Evolutionary conservation across 64 coral and sea anemone genomes (phyloP).

Genomic region (Acropora tenuis): DNA sequence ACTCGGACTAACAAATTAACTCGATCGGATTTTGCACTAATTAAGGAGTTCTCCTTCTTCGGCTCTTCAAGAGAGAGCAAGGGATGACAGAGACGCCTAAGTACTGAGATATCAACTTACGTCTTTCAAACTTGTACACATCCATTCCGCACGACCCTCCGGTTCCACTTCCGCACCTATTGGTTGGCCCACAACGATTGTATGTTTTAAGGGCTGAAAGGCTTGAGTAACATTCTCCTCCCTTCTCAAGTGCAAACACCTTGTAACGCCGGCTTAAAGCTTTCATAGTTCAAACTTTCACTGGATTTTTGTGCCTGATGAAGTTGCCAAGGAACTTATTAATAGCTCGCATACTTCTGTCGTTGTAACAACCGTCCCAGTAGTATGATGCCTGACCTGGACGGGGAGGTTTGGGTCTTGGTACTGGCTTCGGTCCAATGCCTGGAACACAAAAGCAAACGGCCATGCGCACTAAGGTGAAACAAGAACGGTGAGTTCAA

Average conservation of each 20-base stretch:
- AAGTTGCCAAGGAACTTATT: slow-evolving; percentile 29
- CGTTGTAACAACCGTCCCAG: slow-evolving; percentile 61
- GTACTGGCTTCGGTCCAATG: slow-evolving; percentile 4
- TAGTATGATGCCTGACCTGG: slow-evolving; percentile 9
- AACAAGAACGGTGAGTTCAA: not conserved
- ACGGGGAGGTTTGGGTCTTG: slow-evolving; percentile 19
- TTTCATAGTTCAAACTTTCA: slow-evolving; percentile 6
- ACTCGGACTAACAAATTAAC: too few species aligned
- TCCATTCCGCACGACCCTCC: slow-evolving; percentile 42
- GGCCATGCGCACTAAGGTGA: not conserved
- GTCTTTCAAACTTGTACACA: slow-evolving; percentile 54
- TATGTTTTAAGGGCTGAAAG: slow-evolving; percentile 5
- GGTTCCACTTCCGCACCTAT: slow-evolving; percentile 9
- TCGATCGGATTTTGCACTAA: too few species aligned
- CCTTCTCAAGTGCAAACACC: slow-evolving; percentile 42
- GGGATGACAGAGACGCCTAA: not conserved
- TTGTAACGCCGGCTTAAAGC: slow-evolving; percentile 25
- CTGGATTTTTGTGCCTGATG: slow-evolving; percentile 7
- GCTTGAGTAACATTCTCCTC: slow-evolving; percentile 43
- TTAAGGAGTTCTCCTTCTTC: too few species aligned
- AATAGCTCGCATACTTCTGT: slow-evolving; percentile 46
- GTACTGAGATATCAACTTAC: slow-evolving; percentile 18
- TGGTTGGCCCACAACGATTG: slow-evolving; percentile 30
- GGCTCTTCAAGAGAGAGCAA: not conserved
- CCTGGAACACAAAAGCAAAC: not conserved